Conservation (phyloP, 37 sponge, comb jelly and placozoan genomes). For the Beroe ovata region DNA sequence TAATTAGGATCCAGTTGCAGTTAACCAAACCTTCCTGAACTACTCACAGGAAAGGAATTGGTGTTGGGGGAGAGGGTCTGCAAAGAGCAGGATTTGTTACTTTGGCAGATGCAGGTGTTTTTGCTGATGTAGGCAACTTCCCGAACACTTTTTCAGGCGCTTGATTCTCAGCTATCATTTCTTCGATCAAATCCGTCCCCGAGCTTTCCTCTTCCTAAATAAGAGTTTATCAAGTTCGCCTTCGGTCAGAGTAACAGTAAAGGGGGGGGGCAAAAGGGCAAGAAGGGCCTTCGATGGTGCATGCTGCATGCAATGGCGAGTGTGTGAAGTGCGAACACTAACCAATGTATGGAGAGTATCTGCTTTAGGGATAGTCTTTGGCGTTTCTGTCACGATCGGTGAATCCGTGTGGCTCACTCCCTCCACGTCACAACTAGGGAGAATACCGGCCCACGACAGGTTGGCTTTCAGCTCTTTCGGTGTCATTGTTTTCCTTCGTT, state of each 20-base stretch:
- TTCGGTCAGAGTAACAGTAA: no score
- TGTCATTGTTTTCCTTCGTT: conserved; percentile 24
- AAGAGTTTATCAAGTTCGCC: background rate
- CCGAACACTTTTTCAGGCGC: conserved; percentile 32
- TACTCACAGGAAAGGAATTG: conserved; percentile 41
- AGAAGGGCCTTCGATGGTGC: no score
- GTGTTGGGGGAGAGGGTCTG: conserved; percentile 36
- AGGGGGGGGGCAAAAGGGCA: background rate
- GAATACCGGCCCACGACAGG: conserved; percentile 12
- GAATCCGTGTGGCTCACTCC: background rate
- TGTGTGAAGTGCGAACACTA: no score
- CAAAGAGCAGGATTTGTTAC: conserved; percentile 25
- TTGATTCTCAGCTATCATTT: background rate
- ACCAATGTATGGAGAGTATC: background rate
- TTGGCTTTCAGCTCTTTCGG: conserved; percentile 56
- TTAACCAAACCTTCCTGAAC: no score
- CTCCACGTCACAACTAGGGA: background rate
- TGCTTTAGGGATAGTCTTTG: conserved; percentile 51
- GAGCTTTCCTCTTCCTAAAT: conserved; percentile 55
- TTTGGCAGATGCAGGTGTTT: conserved; percentile 54
- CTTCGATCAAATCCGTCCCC: background rate
- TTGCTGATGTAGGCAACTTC: conserved; percentile 21
- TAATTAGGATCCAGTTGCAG: no score
- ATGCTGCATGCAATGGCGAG: no score
- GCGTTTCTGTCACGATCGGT: conserved; percentile 31